Percentiles rank a stretch among this genome's conserved stretches.
These are phyloP conservation scores for Diplolepis rosae DNA, from an alignment of 2,888 invertebrate genomes.

Conservation along the genomic window DNA sequence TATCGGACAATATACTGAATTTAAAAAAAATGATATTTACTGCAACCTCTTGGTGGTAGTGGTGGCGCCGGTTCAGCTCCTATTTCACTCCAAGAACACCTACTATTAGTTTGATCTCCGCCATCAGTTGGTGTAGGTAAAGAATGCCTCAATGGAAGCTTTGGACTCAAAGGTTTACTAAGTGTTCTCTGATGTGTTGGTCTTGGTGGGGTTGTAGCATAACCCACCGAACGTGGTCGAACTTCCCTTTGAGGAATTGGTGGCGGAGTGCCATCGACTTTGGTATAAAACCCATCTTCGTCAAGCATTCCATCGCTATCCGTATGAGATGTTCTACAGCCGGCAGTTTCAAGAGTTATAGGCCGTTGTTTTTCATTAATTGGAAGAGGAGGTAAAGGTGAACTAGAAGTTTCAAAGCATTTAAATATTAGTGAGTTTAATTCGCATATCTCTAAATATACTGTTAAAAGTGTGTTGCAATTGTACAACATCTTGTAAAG, in stretches of 20 bases:
- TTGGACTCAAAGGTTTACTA: slow-evolving; percentile 77
- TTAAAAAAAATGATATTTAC: slow-evolving; percentile 69
- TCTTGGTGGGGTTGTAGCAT: slow-evolving; percentile 72
- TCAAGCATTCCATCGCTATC: slow-evolving; percentile 67
- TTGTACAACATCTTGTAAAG: too few relatives aligned
- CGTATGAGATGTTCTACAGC: slow-evolving; percentile 62
- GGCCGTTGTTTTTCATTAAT: slow-evolving; percentile 75
- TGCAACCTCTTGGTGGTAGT: slow-evolving; percentile 86
- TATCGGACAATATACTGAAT: too few relatives aligned
- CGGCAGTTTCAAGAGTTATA: slow-evolving; percentile 62
- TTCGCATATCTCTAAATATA: too few relatives aligned
- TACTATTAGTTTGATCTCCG: slow-evolving; percentile 72
- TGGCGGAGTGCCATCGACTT: slow-evolving; percentile 71
- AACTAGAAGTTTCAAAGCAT: slow-evolving; percentile 78
- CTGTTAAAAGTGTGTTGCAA: too few relatives aligned
- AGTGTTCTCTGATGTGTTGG: slow-evolving; percentile 72
- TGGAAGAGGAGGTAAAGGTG: slow-evolving; percentile 86
- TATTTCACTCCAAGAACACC: slow-evolving; percentile 78
- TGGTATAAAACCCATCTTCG: slow-evolving; percentile 70
- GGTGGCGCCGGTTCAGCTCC: slow-evolving; percentile 81
- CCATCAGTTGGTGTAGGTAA: slow-evolving; percentile 75
- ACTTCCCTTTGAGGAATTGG: slow-evolving; percentile 78
- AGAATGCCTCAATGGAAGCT: slow-evolving; percentile 75
- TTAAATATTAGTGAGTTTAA: too few relatives aligned
- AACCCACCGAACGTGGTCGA: slow-evolving; percentile 78